These are phyloP conservation scores for Spongilla lacustris DNA, from an alignment of 37 sponge, comb jelly and placozoan genomes.

Conservation along the genomic window DNA sequence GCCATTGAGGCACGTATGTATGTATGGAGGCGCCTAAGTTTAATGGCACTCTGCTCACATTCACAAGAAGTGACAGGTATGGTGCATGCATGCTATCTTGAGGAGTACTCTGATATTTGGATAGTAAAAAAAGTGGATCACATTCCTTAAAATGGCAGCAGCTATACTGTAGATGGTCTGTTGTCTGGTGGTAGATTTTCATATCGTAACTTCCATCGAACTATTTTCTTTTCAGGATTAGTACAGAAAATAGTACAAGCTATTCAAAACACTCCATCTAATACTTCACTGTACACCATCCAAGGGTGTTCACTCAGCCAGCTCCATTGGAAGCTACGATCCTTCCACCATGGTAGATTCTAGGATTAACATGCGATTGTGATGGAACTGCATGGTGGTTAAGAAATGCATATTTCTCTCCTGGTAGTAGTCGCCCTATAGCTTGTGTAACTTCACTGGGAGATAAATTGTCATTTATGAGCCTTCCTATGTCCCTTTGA, in stretches of 20 bases:
- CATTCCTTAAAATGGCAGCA: slow-evolving; percentile 26
- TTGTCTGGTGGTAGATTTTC: background rate
- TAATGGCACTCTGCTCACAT: slow-evolving; percentile 53
- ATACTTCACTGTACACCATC: too few relatives aligned
- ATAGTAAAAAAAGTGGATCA: slow-evolving; percentile 4
- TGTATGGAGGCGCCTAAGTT: slow-evolving; percentile 26
- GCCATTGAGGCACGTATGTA: slow-evolving; percentile 43
- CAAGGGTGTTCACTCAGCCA: too few relatives aligned
- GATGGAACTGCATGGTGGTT: too few relatives aligned
- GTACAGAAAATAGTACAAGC: too few relatives aligned
- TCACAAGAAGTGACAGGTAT: slow-evolving; percentile 51
- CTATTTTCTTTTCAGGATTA: background rate
- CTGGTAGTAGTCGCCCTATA: background rate
- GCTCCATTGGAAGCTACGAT: too few relatives aligned
- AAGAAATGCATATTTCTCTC: background rate
- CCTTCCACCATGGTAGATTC: too few relatives aligned
- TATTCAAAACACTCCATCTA: too few relatives aligned
- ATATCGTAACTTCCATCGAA: slow-evolving; percentile 35
- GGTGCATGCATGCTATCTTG: slow-evolving; percentile 44
- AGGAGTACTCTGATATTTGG: slow-evolving; percentile 22
- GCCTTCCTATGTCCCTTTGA: too few relatives aligned
- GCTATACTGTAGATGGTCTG: slow-evolving; percentile 37
- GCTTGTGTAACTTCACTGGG: too few relatives aligned
- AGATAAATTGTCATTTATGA: too few relatives aligned
- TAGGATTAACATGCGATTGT: too few relatives aligned